These are phyloP conservation scores for Hermatobates lingyangjiaoensis DNA, from an alignment of 1,140 invertebrate genomes.

Conservation along the genomic window DNA sequence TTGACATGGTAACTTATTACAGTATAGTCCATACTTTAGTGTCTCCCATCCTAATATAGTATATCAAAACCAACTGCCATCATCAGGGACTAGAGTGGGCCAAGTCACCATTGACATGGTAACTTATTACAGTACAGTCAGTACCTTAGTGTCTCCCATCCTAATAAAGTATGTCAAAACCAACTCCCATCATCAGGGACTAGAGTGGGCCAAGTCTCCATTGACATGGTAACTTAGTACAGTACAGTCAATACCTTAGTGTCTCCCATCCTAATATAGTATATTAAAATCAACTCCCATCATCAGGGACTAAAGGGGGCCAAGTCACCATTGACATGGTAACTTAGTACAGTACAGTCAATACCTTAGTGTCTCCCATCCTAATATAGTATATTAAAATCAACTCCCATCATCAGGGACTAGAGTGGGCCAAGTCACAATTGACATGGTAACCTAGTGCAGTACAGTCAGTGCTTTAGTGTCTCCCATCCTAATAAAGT, in stretches of 20 bases:
- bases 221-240: not conserved
- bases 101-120: conserved; percentile 95
- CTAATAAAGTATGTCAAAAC: not conserved
- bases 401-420: not conserved
- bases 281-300: not conserved
- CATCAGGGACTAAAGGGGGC: conserved; percentile 54
- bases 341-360: conserved; percentile 13
- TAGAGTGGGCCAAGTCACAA: not conserved
- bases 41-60: not conserved
- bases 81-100: conserved; percentile 54
- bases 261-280: not conserved
- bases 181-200: not conserved
- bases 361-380: not conserved
- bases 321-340: conserved; percentile 95
- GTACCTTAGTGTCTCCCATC: not conserved
- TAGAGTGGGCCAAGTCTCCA: not conserved
- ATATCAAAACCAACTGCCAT: not conserved
- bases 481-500: not conserved
- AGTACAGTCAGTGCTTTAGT: not conserved
- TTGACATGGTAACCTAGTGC: not conserved
- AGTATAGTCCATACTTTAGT: not conserved
- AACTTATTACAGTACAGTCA: conserved; percentile 14
- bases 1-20: not conserved
- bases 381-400: not conserved
- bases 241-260: not conserved